phyloP scores from a whole-genome alignment of 2,797 vertebrate species.

The Pipistrellus pipistrellus region DNA sequence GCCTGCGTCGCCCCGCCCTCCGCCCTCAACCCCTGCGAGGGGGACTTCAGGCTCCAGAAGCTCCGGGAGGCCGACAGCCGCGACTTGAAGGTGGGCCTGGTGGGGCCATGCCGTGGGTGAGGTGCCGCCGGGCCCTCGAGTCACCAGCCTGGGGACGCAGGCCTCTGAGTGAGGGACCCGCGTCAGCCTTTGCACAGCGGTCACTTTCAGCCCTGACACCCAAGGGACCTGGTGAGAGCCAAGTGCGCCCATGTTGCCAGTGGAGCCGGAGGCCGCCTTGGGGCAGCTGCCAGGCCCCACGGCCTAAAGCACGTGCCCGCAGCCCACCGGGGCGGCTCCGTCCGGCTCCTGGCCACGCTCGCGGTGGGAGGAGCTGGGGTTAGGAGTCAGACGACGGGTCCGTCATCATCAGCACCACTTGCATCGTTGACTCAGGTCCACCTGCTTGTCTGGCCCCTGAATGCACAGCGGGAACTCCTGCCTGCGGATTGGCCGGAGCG shows the following conservation, averaged over 20 bases:
- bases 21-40: conserved; percentile 95
- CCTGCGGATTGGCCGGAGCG: background rate
- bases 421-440: too few relatives aligned
- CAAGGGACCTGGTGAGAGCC: background rate
- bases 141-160: background rate
- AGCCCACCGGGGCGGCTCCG: background rate
- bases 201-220: background rate
- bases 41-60: conserved; percentile 94
- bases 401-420: background rate
- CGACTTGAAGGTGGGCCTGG: conserved; percentile 93
- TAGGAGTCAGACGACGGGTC: background rate
- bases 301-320: conserved; percentile 29
- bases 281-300: conserved; percentile 36
- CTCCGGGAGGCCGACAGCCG: conserved; percentile 92
- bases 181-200: background rate
- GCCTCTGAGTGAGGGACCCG: background rate
- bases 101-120: accelerated
- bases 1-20: conserved; percentile 95
- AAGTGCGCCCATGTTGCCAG: background rate
- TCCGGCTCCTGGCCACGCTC: accelerated
- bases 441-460: background rate
- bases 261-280: background rate
- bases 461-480: background rate
- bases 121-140: background rate
- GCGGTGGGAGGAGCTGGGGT: background rate